A percentile compares a stretch with the other conserved stretches of the same genome.
These are phyloP conservation scores for Meriones unguiculatus DNA, from an alignment of 2,113 vertebrate genomes.

Conservation along the genomic window DNA sequence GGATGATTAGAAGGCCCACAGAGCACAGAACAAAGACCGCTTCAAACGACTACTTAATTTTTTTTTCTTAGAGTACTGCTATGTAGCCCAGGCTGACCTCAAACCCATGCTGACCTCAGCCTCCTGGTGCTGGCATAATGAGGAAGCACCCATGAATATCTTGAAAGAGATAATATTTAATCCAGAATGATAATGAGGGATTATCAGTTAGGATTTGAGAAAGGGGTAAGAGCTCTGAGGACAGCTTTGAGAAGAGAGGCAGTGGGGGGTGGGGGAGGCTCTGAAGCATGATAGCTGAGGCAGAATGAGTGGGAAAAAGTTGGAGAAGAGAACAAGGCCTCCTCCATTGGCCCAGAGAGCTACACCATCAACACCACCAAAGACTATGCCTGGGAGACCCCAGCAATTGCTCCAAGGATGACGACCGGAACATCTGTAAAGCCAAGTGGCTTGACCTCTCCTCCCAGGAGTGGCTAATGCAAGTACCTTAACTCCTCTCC, in stretches of 20 bases:
- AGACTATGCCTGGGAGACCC: not conserved
- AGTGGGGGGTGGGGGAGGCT: too few relatives aligned
- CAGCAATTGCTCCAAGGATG: not conserved
- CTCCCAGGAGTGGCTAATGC: not conserved
- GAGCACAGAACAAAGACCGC: not conserved
- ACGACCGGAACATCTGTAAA: not conserved
- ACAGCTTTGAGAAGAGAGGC: not conserved
- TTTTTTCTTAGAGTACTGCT: not conserved
- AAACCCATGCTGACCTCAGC: not conserved
- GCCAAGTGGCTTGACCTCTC: not conserved
- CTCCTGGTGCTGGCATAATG: not conserved
- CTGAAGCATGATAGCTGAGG: not conserved
- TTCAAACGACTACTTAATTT: not conserved
- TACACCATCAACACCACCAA: not conserved
- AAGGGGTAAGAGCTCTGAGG: not conserved
- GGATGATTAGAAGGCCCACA: not conserved
- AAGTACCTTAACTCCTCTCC: not conserved
- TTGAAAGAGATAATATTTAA: not conserved
- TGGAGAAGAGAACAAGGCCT: not conserved
- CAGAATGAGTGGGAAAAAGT: not conserved
- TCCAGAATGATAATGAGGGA: not conserved
- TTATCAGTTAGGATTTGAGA: not conserved
- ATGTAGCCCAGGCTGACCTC: not conserved
- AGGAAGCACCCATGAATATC: not conserved
- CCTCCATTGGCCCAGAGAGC: too few relatives aligned